Evolutionary conservation across 2,888 invertebrate species (phyloP).

Genomic region (Noctua pronuba): DNA sequence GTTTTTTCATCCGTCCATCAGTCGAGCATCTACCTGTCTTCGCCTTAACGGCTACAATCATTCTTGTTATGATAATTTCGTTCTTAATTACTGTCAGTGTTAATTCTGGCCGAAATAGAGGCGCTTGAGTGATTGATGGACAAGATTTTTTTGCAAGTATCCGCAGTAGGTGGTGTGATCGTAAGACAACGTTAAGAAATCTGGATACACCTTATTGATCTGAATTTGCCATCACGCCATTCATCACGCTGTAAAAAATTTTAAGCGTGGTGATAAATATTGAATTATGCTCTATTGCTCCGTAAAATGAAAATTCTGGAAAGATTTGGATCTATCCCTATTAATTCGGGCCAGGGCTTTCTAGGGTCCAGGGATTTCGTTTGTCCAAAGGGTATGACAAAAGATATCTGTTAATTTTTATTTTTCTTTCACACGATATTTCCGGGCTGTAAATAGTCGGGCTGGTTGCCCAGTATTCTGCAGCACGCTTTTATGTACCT

Average conservation of each 20-base stretch:
- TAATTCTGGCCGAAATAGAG: slow-evolving; percentile 45
- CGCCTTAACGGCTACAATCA: slow-evolving; percentile 39
- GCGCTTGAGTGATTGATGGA: slow-evolving; percentile 41
- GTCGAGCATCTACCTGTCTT: slow-evolving; percentile 35
- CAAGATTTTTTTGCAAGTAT: neutral
- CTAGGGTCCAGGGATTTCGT: neutral
- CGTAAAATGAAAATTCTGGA: neutral
- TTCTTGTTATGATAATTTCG: slow-evolving; percentile 75
- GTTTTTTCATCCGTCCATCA: slow-evolving; percentile 3
- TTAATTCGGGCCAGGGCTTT: neutral
- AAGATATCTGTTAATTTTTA: neutral
- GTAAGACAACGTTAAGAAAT: neutral
- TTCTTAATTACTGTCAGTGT: slow-evolving; percentile 68
- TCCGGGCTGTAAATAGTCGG: neutral
- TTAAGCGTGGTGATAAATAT: neutral
- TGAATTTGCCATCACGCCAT: neutral
- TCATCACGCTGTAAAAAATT: neutral
- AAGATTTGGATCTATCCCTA: neutral
- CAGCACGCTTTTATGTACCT: neutral
- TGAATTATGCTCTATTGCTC: neutral
- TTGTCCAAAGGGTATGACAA: neutral
- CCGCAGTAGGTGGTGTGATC: neutral
- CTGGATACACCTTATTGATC: neutral
- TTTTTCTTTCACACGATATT: neutral
- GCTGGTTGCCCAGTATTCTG: neutral